A percentile compares a stretch with the other conserved stretches of the same genome.
phyloP scores from a whole-genome alignment of 2,888 invertebrate genomes.

The Agrilus mali region DNA sequence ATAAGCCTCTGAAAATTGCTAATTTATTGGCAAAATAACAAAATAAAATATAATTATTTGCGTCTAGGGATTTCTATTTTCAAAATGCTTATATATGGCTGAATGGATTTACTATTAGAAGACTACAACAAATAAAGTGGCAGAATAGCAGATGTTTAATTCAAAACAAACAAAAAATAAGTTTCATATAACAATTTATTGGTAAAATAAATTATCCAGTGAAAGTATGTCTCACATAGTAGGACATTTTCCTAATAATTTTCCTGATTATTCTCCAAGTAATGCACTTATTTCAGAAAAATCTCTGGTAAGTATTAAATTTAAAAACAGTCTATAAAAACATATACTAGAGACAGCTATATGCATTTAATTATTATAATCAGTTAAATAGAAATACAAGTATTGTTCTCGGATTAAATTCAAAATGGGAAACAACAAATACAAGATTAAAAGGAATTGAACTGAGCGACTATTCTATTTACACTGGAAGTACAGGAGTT shows the following conservation, averaged over 20 bases:
- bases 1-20: too few relatives aligned
- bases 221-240: too few relatives aligned
- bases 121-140: too few relatives aligned
- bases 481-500: slow-evolving; percentile 64
- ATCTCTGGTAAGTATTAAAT: not conserved
- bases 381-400: slow-evolving; percentile 39
- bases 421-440: slow-evolving; percentile 34
- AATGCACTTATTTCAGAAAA: not conserved
- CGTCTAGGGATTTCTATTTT: too few relatives aligned
- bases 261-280: not conserved
- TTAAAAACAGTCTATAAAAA: not conserved
- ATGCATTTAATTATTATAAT: slow-evolving; percentile 12
- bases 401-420: slow-evolving; percentile 28
- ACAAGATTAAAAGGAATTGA: slow-evolving; percentile 33
- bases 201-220: too few relatives aligned
- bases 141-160: too few relatives aligned
- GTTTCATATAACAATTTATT: too few relatives aligned
- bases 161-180: too few relatives aligned
- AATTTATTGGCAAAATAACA: too few relatives aligned
- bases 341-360: not conserved
- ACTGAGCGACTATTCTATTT: slow-evolving; percentile 50
- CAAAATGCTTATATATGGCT: too few relatives aligned
- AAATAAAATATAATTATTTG: too few relatives aligned
- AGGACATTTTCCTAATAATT: not conserved
- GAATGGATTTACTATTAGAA: too few relatives aligned